phyloP scores from a whole-genome alignment of 2,113 vertebrate genomes.

The Scophthalmus maximus region DNA sequence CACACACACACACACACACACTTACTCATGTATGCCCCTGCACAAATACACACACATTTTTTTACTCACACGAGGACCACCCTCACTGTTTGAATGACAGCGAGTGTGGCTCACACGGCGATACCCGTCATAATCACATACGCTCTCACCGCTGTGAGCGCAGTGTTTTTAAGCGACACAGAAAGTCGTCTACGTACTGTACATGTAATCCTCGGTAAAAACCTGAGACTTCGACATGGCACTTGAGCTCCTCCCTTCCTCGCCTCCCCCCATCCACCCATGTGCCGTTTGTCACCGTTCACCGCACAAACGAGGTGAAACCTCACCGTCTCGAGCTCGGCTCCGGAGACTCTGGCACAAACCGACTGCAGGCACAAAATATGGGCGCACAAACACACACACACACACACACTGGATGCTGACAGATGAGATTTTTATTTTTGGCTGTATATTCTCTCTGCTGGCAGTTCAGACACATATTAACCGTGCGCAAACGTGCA shows the following conservation, averaged over 20 bases:
- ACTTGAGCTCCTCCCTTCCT: conserved; percentile 21
- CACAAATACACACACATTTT: conserved; percentile 54
- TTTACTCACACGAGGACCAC: conserved; percentile 35
- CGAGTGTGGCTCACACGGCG: conserved; percentile 49
- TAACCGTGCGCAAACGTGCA: conserved; percentile 39
- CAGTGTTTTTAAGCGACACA: conserved; percentile 35
- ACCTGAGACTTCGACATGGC: conserved; percentile 30
- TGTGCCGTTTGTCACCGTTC: conserved; percentile 56
- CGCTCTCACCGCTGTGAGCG: conserved; percentile 31
- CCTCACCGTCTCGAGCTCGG: conserved; percentile 41
- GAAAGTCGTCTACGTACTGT: conserved; percentile 2
- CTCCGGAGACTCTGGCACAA: conserved; percentile 53
- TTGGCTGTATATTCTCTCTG: conserved; percentile 76
- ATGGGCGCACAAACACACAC: conserved; percentile 49
- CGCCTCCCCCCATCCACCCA: conserved; percentile 22
- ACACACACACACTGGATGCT: conserved; percentile 64
- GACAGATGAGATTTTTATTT: conserved; percentile 83
- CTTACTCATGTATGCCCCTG: conserved; percentile 58
- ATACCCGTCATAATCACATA: conserved; percentile 40
- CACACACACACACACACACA: conserved; percentile 61
- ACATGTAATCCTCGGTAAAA: conserved; percentile 36
- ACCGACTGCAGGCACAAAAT: conserved; percentile 63
- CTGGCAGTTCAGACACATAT: conserved; percentile 77
- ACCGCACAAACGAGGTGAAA: conserved; percentile 58
- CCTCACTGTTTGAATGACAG: conserved; percentile 37